These are phyloP conservation scores for Microtus pennsylvanicus DNA, from an alignment of 2,113 vertebrate species.

Conservation along the genomic window DNA sequence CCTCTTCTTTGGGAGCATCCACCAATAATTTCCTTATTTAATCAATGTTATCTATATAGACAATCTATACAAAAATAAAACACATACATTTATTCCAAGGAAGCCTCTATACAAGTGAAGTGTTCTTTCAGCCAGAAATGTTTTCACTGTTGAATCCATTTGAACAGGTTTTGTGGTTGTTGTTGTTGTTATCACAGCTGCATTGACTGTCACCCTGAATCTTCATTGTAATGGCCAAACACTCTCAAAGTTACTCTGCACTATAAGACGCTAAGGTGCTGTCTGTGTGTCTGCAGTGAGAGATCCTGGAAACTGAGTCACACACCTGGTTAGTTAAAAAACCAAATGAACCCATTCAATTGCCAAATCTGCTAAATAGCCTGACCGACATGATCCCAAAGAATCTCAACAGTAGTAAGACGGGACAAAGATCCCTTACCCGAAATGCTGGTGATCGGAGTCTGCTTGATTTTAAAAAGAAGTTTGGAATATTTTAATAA, in stretches of 20 bases:
- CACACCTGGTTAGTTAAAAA: slow-evolving; percentile 17
- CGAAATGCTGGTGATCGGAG: neutral
- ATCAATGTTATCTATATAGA: slow-evolving; percentile 60
- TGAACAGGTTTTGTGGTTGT: slow-evolving; percentile 47
- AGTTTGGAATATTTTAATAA: neutral
- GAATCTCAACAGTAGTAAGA: neutral
- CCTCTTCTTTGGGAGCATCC: slow-evolving; percentile 71
- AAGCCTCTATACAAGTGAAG: slow-evolving; percentile 60
- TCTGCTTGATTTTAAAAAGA: neutral
- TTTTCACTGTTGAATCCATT: slow-evolving; percentile 73
- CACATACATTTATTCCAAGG: slow-evolving; percentile 62
- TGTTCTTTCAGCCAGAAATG: slow-evolving; percentile 72
- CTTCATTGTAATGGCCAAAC: slow-evolving; percentile 64
- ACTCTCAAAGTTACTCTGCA: slow-evolving; percentile 45
- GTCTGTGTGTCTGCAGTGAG: neutral
- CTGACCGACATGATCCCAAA: neutral
- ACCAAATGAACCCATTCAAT: neutral
- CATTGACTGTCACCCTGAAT: slow-evolving; percentile 66
- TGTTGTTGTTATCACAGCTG: slow-evolving; percentile 54
- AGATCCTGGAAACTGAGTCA: neutral
- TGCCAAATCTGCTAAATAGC: neutral
- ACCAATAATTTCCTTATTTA: slow-evolving; percentile 71
- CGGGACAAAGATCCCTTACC: neutral
- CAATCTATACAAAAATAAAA: slow-evolving; percentile 65
- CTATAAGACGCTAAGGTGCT: neutral